A percentile compares a stretch with the other conserved stretches of the same genome.
Conservation (phyloP, 2,797 vertebrate genomes). For the Periophthalmus magnuspinnatus region DNA sequence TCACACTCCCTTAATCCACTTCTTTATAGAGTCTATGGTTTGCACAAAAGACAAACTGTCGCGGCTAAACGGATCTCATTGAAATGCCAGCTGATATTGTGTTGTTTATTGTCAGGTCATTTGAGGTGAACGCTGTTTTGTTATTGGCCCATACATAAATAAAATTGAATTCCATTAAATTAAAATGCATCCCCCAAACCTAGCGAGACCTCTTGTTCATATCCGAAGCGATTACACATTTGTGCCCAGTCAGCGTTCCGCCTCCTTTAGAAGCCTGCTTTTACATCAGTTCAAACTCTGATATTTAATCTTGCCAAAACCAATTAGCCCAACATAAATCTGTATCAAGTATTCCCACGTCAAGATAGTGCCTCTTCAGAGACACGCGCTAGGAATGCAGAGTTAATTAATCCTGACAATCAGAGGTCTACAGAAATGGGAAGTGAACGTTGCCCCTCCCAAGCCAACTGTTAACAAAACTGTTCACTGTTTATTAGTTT, state of each 20-base stretch:
- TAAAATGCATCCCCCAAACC: conserved; percentile 20
- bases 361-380: conserved; percentile 55
- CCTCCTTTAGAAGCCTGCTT: conserved; percentile 56
- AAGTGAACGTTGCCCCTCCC: conserved; percentile 59
- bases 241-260: conserved; percentile 40
- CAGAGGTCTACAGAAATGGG: conserved; percentile 59
- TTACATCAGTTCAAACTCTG: conserved; percentile 71
- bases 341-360: conserved; percentile 57
- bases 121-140: neutral
- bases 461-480: conserved; percentile 59
- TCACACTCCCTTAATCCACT: too few relatives aligned
- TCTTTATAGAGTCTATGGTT: too few relatives aligned
- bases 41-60: neutral
- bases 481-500: conserved; percentile 57
- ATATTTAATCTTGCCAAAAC: conserved; percentile 72
- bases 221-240: conserved; percentile 5
- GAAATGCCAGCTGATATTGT: neutral
- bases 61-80: neutral
- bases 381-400: conserved; percentile 56
- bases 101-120: neutral
- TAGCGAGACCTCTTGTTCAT: conserved; percentile 23
- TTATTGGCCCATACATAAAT: conserved; percentile 3
- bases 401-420: conserved; percentile 78
- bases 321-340: conserved; percentile 74
- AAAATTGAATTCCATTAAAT: conserved; percentile 8